Conservation (phyloP, 1,140 invertebrate species). For the Nebria ingens region DNA sequence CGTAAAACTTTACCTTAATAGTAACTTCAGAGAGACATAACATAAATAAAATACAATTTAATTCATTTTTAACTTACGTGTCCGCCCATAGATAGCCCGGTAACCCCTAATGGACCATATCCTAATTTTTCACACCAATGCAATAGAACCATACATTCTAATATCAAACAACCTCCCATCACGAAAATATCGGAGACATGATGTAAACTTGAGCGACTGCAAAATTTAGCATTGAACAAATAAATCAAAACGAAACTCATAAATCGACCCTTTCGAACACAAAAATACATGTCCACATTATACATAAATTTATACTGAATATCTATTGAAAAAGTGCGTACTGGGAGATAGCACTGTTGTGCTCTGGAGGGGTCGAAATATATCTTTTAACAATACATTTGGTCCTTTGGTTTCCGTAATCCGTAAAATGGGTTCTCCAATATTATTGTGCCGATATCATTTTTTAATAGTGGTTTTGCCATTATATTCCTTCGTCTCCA, state of each 20-base stretch:
- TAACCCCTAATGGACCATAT: conserved; percentile 83
- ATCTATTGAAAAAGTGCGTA: no score
- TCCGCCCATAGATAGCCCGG: conserved; percentile 99
- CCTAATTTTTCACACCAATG: conserved; percentile 86
- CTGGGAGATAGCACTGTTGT: background rate
- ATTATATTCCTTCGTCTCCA: conserved; percentile 83
- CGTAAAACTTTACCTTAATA: no score
- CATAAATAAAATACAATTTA: no score
- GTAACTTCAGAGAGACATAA: no score
- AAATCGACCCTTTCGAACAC: no score
- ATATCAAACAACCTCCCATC: conserved; percentile 94
- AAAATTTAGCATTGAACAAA: conserved; percentile 19
- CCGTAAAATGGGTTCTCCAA: conserved; percentile 98
- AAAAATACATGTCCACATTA: no score
- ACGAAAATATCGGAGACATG: conserved; percentile 98
- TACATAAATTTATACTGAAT: no score
- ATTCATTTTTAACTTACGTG: conserved; percentile 70
- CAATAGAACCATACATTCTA: conserved; percentile 85
- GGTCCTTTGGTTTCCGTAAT: conserved; percentile 79
- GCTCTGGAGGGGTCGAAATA: background rate
- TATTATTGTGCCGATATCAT: conserved; percentile 89
- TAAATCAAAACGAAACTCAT: conserved; percentile 2
- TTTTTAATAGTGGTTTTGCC: conserved; percentile 82
- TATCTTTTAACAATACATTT: conserved; percentile 66
- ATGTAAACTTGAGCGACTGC: conserved; percentile 79